phyloP scores from a whole-genome alignment of 2,797 vertebrate species.

The Xyrichtys novacula region DNA sequence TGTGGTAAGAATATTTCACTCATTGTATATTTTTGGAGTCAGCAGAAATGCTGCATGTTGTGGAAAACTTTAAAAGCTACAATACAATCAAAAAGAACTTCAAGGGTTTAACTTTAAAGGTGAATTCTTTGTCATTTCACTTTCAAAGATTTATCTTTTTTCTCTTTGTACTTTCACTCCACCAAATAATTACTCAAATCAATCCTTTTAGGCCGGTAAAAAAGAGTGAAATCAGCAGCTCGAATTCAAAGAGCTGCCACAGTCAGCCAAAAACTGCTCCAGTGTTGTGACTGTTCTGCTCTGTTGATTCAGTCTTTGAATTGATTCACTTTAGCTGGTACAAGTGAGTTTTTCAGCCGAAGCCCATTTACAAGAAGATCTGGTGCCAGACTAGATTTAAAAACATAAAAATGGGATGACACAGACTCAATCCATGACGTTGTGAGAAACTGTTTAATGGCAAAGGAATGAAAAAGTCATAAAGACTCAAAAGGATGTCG shows the following conservation, averaged over 20 bases:
- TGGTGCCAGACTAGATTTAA: conserved; percentile 17
- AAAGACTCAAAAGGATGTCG: conserved; percentile 41
- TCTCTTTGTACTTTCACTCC: neutral
- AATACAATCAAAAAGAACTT: neutral
- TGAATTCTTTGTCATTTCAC: neutral
- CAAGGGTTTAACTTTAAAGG: neutral
- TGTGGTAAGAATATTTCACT: too few relatives aligned
- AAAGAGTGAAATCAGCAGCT: conserved; percentile 23
- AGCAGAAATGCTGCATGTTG: neutral
- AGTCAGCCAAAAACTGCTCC: conserved; percentile 1
- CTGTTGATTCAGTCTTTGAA: conserved; percentile 33
- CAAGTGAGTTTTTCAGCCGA: conserved; percentile 33
- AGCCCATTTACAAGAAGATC: conserved; percentile 29
- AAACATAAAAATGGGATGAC: conserved; percentile 52
- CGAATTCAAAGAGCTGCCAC: conserved; percentile 29
- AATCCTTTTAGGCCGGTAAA: conserved; percentile 9
- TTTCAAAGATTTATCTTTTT: neutral
- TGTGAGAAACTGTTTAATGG: conserved; percentile 41
- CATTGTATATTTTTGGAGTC: too few relatives aligned
- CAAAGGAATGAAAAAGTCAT: conserved; percentile 10
- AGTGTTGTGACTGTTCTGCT: conserved; percentile 13
- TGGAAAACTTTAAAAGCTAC: neutral
- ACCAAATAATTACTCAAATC: conserved; percentile 27
- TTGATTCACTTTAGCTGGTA: conserved; percentile 39
- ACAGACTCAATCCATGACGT: conserved; percentile 24